Evolutionary conservation across 2,888 invertebrate species (phyloP).

Genomic region (Dasypogon diadema): DNA sequence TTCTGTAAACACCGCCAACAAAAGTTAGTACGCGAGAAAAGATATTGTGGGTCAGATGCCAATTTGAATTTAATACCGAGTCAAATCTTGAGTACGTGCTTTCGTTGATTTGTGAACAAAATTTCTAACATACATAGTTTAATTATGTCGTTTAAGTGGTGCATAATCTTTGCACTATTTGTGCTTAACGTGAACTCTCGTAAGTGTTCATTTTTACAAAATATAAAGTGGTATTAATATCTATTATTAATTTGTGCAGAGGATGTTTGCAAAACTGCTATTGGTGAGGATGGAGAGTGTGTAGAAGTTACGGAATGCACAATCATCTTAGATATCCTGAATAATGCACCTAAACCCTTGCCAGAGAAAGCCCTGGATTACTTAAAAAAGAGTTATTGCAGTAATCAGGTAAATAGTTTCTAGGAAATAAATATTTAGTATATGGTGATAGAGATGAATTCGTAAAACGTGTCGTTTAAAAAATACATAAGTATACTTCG

Average conservation of each 20-base stretch:
- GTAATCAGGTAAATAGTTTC: conserved; percentile 37
- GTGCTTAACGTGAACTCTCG: conserved; percentile 16
- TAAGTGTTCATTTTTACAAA: conserved; percentile 2
- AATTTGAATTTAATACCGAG: background rate
- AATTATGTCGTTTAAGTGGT: background rate
- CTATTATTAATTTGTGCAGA: conserved; percentile 9
- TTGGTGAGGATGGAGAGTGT: conserved; percentile 44
- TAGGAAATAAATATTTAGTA: too few species aligned
- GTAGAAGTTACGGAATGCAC: conserved; percentile 43
- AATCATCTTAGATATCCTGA: conserved; percentile 21
- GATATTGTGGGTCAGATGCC: background rate
- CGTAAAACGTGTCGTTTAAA: too few species aligned
- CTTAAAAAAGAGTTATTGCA: conserved; percentile 46
- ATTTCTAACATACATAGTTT: background rate
- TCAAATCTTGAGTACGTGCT: background rate
- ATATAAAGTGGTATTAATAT: background rate
- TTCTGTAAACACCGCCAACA: background rate
- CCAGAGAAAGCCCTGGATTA: conserved; percentile 15
- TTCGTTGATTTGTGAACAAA: background rate
- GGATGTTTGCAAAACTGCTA: conserved; percentile 50
- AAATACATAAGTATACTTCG: too few species aligned
- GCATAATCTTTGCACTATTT: background rate
- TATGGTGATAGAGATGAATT: too few species aligned
- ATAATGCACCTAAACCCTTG: conserved; percentile 27
- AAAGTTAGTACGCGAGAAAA: conserved; percentile 1